Evolutionary conservation across 2,888 invertebrate genomes (phyloP), one percentile per base, ranked within the genome.

Genomic region (Cephalotes varians): DNA sequence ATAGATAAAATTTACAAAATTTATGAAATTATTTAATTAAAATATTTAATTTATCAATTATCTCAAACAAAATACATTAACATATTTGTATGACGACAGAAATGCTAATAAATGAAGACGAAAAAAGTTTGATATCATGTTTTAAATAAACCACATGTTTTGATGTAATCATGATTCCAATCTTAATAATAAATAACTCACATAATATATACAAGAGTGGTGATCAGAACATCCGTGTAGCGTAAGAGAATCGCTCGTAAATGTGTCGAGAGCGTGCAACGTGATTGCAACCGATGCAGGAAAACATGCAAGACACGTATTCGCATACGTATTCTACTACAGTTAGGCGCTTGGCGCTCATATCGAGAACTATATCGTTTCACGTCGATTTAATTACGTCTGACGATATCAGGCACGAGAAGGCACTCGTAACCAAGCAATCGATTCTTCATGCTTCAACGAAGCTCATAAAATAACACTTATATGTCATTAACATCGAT

Each of bases 331-430:
- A 79, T 56, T 58, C 65, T 76, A 69, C 83, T 69, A 62, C 31
- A 76, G 65, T 60, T 64, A 40, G n/a, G n/a, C n/a, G 34, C 62
- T 72, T n/a, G 51, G 72, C 71, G 18, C 67, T 82, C 83, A 84
- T 85, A 87, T 90, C 86, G 72, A 82, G 82, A 73, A 80, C 67
- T 84, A 73, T 91, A 88, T 90, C 87, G 84, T 80, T 37, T 73
- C 77, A 84, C 88, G 85, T 82, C 86, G 86, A 92, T 91, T 92
- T 91, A 92, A 92, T 93, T 92, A 91, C 86, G 82, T 77, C 69
- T 84, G 89, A 90, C 88, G 90, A 91, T 88, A 84, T 54, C 44
- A 40, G 62, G 34, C 77, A 87, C 85, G 79, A 87, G 74, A 74
- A 82, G 76, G 83, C 72, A 85, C 72, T 74, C 74, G 69, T 76